These are phyloP conservation scores for Xestobium rufovillosum DNA, from an alignment of 2,888 invertebrate genomes.

Conservation along the genomic window DNA sequence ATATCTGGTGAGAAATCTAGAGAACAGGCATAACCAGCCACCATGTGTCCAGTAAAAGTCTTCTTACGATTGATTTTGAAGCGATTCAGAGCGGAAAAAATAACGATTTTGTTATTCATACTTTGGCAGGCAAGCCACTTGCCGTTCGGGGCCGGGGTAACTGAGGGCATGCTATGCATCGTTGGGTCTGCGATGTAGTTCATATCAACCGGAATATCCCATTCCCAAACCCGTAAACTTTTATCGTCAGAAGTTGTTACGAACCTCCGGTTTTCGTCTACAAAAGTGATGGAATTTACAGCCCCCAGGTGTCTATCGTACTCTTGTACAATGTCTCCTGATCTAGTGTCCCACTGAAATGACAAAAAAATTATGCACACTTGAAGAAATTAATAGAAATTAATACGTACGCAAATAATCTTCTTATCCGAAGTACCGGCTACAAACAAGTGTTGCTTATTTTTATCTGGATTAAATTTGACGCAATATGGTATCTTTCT, in stretches of 20 bases:
- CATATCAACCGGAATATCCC: conserved; percentile 99
- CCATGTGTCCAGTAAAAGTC: conserved; percentile 97
- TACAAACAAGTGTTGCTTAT: conserved; percentile 95
- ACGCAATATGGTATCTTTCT: conserved; percentile 97
- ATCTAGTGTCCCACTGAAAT: conserved; percentile 92
- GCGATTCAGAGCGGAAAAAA: conserved; percentile 94
- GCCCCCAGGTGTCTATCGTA: conserved; percentile 98
- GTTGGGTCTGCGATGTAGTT: conserved; percentile 99
- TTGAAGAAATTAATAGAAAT: conserved; percentile 6
- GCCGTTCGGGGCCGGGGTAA: conserved; percentile 90
- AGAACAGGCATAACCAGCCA: conserved; percentile 96
- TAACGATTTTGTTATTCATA: conserved; percentile 97
- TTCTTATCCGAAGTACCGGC: conserved; percentile 99
- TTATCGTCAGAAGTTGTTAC: conserved; percentile 99
- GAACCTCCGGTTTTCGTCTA: conserved; percentile 95
- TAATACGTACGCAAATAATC: conserved; percentile 85
- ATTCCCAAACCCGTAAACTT: conserved; percentile 98
- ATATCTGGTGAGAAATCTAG: conserved; percentile 98
- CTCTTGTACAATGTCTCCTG: conserved; percentile 93
- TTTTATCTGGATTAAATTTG: conserved; percentile 95
- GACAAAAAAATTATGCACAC: conserved; percentile 23
- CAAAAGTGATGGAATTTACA: conserved; percentile 98
- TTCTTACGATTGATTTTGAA: conserved; percentile 98
- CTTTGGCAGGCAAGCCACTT: conserved; percentile 99
- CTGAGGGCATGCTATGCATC: conserved; percentile 98